These are phyloP conservation scores for Ophthalmolycus amberensis DNA, from an alignment of 2,113 vertebrate genomes.

Conservation along the genomic window DNA sequence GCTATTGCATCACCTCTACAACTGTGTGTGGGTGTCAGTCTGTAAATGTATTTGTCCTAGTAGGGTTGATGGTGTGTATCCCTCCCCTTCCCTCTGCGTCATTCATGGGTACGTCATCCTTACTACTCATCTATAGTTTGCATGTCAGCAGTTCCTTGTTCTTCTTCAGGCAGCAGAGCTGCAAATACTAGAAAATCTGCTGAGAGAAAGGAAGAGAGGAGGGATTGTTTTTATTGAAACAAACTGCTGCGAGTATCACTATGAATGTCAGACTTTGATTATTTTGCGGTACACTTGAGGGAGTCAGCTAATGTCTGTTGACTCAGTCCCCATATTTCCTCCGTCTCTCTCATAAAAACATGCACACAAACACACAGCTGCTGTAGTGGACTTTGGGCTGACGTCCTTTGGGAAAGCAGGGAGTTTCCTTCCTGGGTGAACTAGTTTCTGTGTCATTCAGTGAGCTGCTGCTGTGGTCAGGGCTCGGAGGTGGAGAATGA, in stretches of 20 bases:
- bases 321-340: constrained; percentile 39
- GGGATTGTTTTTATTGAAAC: constrained; percentile 43
- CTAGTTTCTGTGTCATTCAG: constrained; percentile 52
- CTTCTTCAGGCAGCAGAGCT: not conserved
- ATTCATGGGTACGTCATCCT: constrained; percentile 51
- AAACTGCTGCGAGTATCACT: constrained; percentile 40
- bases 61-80: constrained; percentile 7
- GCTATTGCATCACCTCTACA: constrained; percentile 60
- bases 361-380: constrained; percentile 60
- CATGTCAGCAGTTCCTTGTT: constrained; percentile 33
- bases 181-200: constrained; percentile 6
- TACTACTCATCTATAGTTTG: constrained; percentile 25
- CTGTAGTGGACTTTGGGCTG: constrained; percentile 59
- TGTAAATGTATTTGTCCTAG: constrained; percentile 25
- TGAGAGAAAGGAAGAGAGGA: constrained; percentile 25
- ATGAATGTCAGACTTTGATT: constrained; percentile 52
- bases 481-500: constrained; percentile 53
- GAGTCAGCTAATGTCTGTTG: constrained; percentile 49
- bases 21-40: constrained; percentile 23
- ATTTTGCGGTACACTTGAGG: constrained; percentile 16
- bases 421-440: constrained; percentile 77
- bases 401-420: constrained; percentile 60
- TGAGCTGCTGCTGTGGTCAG: constrained; percentile 26
- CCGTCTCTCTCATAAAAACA: constrained; percentile 23
- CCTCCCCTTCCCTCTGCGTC: constrained; percentile 37